Conservation (phyloP, 2,113 vertebrate species). For the Xenopus laevis region DNA sequence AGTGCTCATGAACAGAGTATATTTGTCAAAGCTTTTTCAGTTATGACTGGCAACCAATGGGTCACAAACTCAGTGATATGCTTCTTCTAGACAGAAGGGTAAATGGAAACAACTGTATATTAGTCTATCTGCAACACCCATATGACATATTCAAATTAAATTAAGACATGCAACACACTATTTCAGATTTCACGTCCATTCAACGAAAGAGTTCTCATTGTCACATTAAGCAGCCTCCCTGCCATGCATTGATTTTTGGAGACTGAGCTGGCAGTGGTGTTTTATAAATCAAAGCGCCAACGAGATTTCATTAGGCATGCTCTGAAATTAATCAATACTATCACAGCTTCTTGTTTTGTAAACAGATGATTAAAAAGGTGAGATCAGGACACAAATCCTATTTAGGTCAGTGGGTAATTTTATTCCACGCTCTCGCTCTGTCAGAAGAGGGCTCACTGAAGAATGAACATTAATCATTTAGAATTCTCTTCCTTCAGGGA, state of each 20-base stretch:
- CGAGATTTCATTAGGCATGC: constrained; percentile 33
- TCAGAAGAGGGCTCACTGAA: constrained; percentile 4
- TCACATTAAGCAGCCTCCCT: not conserved
- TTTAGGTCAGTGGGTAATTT: constrained; percentile 57
- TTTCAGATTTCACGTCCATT: too few species aligned
- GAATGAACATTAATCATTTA: constrained; percentile 52
- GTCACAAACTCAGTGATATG: too few species aligned
- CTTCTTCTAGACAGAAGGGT: too few species aligned
- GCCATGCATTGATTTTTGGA: constrained; percentile 19
- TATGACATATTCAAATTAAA: too few species aligned
- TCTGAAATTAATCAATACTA: constrained; percentile 26
- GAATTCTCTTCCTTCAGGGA: not conserved
- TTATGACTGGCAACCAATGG: too few species aligned
- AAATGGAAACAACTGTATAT: too few species aligned
- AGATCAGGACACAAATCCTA: constrained; percentile 54
- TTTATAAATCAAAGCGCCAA: constrained; percentile 35
- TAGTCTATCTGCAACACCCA: too few species aligned
- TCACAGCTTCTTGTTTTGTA: constrained; percentile 20
- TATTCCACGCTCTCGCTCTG: constrained; percentile 43
- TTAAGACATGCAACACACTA: too few species aligned
- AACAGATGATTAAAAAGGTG: constrained; percentile 49
- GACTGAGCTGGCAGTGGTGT: constrained; percentile 17
- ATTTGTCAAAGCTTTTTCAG: too few species aligned
- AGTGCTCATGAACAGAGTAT: too few species aligned
- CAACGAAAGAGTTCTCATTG: too few species aligned